A percentile compares a stretch with the other conserved stretches of the same genome.
These are phyloP conservation scores for Wasmannia auropunctata DNA, from an alignment of 1,140 invertebrate genomes.

Conservation along the genomic window DNA sequence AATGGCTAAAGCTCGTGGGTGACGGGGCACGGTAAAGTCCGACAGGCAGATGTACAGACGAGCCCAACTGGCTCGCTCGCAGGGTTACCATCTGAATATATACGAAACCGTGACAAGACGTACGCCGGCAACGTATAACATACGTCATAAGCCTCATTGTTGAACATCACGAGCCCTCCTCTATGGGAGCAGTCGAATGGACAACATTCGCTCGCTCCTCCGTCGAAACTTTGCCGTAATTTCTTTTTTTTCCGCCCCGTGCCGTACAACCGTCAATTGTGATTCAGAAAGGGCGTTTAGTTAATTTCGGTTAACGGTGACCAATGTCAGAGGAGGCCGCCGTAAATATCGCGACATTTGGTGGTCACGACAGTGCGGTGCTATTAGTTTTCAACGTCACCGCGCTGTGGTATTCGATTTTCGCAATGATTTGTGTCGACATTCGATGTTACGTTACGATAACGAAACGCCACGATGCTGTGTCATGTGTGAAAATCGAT, in stretches of 20 bases:
- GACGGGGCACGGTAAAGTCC: neutral
- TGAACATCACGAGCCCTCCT: conserved; percentile 16
- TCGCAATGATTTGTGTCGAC: conserved; percentile 55
- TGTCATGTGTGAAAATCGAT: conserved; percentile 35
- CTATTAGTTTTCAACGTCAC: conserved; percentile 60
- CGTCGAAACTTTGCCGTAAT: neutral
- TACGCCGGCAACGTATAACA: neutral
- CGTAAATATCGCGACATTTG: conserved; percentile 48
- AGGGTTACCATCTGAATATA: conserved; percentile 41
- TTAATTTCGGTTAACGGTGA: conserved; percentile 30
- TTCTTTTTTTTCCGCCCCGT: neutral
- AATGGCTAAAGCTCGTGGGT: conserved; percentile 3
- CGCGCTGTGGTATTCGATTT: conserved; percentile 56
- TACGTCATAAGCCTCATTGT: conserved; percentile 52
- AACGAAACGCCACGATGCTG: conserved; percentile 10
- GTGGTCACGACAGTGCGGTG: conserved; percentile 32
- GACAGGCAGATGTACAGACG: conserved; percentile 21
- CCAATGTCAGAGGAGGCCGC: neutral
- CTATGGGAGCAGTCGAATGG: neutral
- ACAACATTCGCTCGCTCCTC: neutral
- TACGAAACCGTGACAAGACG: conserved; percentile 38
- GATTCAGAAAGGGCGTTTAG: neutral
- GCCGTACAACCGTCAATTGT: neutral
- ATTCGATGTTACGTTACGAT: conserved; percentile 51
- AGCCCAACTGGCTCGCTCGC: conserved; percentile 23